Evolutionary conservation across 2,888 invertebrate genomes (phyloP), one percentile per base, ranked within the genome.

Genomic region (Drosophila lacicola): DNA sequence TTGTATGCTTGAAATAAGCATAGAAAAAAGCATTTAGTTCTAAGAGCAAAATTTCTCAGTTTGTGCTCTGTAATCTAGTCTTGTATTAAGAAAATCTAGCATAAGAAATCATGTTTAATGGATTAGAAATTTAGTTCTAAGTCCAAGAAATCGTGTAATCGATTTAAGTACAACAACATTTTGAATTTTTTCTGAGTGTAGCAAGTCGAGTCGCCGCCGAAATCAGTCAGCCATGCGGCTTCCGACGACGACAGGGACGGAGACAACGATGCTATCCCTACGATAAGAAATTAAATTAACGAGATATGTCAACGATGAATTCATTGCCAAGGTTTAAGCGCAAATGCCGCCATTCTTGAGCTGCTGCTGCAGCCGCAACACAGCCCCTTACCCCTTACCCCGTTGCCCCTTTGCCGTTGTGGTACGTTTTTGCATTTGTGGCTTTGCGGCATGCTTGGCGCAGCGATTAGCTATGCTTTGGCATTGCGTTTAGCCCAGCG

Each of bases 241-340:
- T 80, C 87, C 87, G 87, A 83, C 79, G 67, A 67, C 66, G 57
- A 64, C 73, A 56, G 49, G 45, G 62, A 49, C 57, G 65, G 65
- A 51, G 56, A 66, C 72, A 80, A 79, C 88, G 89, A 90, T 90
- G 87, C 90, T 90, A 90, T 88, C 88, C 90, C 88, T 90, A 89
- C 90, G 92, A 91, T 91, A 91, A 90, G 91, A 92, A 91, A 91
- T 91, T 91, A 91, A 92, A 91, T 91, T 92, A 91, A 92, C 91
- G 91, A 91, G 91, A 91, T 91, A 91, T 91, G 91, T 91, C 91
- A 91, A 91, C 90, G 90, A 90, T 90, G 91, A 90, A 91, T 91
- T 91, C 90, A 91, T 91, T 91, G 90, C 91, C 88, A 84, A 88
- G 89, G 90, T 88, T 91, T 90, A 91, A 91, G 90, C 90, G 89